phyloP scores from a whole-genome alignment of 2,113 vertebrate species.

The Probosciger aterrimus region DNA sequence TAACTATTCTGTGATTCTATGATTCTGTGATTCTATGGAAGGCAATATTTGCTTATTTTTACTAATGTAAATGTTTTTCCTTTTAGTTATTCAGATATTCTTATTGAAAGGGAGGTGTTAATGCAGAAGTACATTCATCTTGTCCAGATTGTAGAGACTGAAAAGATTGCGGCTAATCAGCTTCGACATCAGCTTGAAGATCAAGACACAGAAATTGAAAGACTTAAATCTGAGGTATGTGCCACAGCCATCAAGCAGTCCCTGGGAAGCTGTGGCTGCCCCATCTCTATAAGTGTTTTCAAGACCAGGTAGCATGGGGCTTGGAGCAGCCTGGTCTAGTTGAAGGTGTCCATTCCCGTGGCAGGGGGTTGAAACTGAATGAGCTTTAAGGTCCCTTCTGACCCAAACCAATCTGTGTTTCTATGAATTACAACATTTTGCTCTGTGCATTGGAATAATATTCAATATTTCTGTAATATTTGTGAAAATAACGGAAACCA shows the following conservation, averaged over 20 bases:
- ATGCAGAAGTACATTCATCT: constrained; percentile 87
- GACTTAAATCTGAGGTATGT: constrained; percentile 92
- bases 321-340: background rate
- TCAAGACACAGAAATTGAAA: constrained; percentile 94
- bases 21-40: background rate
- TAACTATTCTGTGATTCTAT: too few relatives aligned
- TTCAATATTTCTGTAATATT: background rate
- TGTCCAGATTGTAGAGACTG: constrained; percentile 83
- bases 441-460: background rate
- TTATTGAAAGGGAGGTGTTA: constrained; percentile 83
- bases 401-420: background rate
- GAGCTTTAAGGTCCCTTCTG: background rate
- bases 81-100: constrained; percentile 80
- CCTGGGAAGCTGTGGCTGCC: background rate
- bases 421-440: background rate
- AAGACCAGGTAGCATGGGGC: background rate
- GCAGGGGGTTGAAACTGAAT: background rate
- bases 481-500: background rate
- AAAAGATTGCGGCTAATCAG: constrained; percentile 85
- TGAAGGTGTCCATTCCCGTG: background rate
- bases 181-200: constrained; percentile 95
- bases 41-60: background rate
- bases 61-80: constrained; percentile 26
- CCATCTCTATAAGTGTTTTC: background rate
- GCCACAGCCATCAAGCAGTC: background rate